Evolutionary conservation across 2,113 vertebrate species (phyloP).

Genomic region (Ascaphus truei): DNA sequence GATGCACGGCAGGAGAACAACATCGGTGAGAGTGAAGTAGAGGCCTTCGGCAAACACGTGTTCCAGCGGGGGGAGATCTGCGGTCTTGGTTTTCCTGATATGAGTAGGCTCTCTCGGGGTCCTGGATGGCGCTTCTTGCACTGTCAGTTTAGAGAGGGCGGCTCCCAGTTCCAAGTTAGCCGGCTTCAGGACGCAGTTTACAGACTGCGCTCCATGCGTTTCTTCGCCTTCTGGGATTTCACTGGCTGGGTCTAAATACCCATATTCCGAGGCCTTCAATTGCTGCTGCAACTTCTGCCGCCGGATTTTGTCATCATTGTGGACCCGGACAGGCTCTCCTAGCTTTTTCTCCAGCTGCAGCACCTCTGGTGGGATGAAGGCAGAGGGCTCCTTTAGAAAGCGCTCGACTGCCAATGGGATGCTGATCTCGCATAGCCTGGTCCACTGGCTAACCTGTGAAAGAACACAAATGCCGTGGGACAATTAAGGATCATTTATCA

Average conservation of each 20-base stretch:
- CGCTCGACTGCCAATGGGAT: constrained; percentile 83
- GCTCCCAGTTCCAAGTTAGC: constrained; percentile 69
- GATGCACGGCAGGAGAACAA: constrained; percentile 89
- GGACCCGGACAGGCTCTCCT: constrained; percentile 86
- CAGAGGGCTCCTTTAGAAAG: constrained; percentile 57
- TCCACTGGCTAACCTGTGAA: constrained; percentile 92
- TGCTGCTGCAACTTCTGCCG: constrained; percentile 84
- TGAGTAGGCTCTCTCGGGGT: constrained; percentile 69
- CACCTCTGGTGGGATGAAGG: constrained; percentile 69
- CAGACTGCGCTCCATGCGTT: neutral
- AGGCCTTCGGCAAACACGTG: constrained; percentile 92
- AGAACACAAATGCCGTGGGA: no score
- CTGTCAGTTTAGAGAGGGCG: constrained; percentile 77
- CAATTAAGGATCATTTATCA: neutral
- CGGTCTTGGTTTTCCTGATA: constrained; percentile 81
- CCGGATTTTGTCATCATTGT: constrained; percentile 95
- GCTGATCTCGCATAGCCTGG: constrained; percentile 87
- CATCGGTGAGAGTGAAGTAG: constrained; percentile 90
- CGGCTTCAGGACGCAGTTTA: neutral
- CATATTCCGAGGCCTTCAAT: constrained; percentile 23
- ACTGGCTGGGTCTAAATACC: neutral
- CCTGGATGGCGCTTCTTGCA: constrained; percentile 49
- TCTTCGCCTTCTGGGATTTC: constrained; percentile 12
- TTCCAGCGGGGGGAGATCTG: constrained; percentile 79
- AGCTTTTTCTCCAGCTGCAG: constrained; percentile 80